Base-by-base conservation (phyloP, 2,113 vertebrate genomes). In the Platichthys stellatus region DNA sequence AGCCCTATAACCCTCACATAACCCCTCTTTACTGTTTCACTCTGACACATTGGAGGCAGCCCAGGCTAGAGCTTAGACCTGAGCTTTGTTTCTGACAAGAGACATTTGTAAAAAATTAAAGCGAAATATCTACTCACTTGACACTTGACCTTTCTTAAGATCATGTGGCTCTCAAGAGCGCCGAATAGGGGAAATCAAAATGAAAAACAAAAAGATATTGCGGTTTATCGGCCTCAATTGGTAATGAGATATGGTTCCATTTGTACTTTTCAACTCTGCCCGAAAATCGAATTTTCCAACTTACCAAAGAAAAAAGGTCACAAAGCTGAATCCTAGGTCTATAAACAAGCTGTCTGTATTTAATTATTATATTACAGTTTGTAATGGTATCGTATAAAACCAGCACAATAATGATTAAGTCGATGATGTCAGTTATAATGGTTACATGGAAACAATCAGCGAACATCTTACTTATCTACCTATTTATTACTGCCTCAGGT, bases 1-100 rank as follows among this genome's bases (percentile, higher is more conserved):
- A 85, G 84, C 77, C 81, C 67, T 79, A 85, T 93, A 92, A 93
- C 91, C 92, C 83, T 89, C 79, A 76, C 75, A 87, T 92, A 93
- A 94, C 93, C 92, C 86, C 89, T 81, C 86, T 89, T 88, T 83
- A 86, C 81, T 80, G 88, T 90, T 90, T 85, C 83, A 74, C 86
- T 81, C 84, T 75, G 77, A 86, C 87, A 79, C 81, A 70, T 49
- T 70, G 67, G 28, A 76, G 63, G 75, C 73, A 78, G 84, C 72
- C 72, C 83, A 86, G 65, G 63, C 72, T 35, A 78, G 23, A 66
- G 21, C 76, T 64, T 73, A 80, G 51, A 76, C 79, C 66, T 56
- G 2, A 54, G 64, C 65, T 80, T 69, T 17, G 54, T 84, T 69
- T 86, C 59, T 85, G 73, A 82, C 69, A 68, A 8, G 17, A 67